phyloP scores from a whole-genome alignment of 2,113 vertebrate genomes.

The Nothocercus nigrocapillus region DNA sequence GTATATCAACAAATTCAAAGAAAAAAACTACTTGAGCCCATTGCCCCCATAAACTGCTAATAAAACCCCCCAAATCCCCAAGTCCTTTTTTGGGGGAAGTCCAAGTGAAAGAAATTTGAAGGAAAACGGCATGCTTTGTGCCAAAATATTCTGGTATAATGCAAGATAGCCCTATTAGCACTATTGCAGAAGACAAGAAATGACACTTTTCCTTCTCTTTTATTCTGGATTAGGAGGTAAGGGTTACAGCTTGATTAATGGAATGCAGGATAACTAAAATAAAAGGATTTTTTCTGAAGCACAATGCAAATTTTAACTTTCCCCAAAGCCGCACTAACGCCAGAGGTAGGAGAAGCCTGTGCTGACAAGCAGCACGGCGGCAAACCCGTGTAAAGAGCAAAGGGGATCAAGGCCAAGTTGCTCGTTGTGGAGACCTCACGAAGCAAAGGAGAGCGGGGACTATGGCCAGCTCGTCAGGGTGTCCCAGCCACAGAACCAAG shows the following conservation, averaged over 20 bases:
- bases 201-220: not conserved
- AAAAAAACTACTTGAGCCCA: not conserved
- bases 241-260: not conserved
- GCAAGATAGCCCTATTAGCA: not conserved
- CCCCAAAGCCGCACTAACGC: not conserved
- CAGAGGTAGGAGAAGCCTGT: not conserved
- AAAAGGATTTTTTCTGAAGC: not conserved
- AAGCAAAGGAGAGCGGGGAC: not conserved
- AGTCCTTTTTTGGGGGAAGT: not conserved
- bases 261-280: not conserved
- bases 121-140: not conserved
- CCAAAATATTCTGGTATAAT: not conserved
- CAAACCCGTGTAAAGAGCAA: not conserved
- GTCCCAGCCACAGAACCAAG: slow-evolving; percentile 28
- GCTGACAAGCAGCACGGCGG: not conserved
- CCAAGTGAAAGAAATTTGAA: not conserved
- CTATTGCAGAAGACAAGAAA: not conserved
- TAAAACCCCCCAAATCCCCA: not conserved
- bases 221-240: not conserved
- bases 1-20: not conserved
- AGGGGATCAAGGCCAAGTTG: not conserved
- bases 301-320: not conserved
- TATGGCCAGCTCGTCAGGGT: slow-evolving; percentile 27
- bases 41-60: not conserved
- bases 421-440: fast-evolving